A percentile compares a stretch with the other conserved stretches of the same genome.
These are phyloP conservation scores for Pristionchus mayeri DNA, from an alignment of 2,888 invertebrate genomes.

Conservation along the genomic window DNA sequence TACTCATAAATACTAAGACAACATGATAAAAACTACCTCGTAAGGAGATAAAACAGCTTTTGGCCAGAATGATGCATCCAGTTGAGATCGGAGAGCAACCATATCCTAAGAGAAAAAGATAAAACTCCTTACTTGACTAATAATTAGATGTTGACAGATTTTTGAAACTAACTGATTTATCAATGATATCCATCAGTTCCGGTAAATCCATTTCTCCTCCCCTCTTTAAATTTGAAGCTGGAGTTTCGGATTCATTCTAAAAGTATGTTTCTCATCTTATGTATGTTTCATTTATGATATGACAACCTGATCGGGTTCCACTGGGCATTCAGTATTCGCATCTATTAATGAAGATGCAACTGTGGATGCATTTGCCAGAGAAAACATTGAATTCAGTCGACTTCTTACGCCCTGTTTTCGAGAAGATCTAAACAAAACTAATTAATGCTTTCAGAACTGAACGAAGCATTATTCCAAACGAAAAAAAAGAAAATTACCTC, in stretches of 20 bases:
- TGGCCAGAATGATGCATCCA: slow-evolving; percentile 20
- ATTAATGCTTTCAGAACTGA: neutral
- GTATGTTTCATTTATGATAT: neutral
- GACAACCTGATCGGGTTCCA: too few species aligned
- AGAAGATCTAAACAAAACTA: neutral
- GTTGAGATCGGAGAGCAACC: slow-evolving; percentile 9
- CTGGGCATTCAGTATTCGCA: too few species aligned
- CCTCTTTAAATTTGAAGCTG: neutral
- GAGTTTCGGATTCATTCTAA: neutral
- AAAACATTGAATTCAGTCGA: neutral
- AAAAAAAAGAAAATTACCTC: neutral
- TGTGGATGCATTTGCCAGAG: neutral
- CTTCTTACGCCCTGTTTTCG: neutral
- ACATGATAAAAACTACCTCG: neutral
- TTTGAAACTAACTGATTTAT: neutral
- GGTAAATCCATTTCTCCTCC: neutral
- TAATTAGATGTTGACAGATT: neutral
- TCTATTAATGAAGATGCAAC: neutral
- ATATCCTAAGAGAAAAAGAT: slow-evolving; percentile 4
- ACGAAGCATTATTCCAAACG: neutral
- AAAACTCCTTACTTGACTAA: neutral
- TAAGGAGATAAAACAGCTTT: neutral
- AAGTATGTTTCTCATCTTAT: neutral
- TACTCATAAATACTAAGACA: neutral
- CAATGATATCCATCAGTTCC: neutral